Percentiles rank a stretch among this genome's conserved stretches.
These are phyloP conservation scores for Fragum fragum DNA, from an alignment of 2,888 invertebrate species.

Conservation along the genomic window DNA sequence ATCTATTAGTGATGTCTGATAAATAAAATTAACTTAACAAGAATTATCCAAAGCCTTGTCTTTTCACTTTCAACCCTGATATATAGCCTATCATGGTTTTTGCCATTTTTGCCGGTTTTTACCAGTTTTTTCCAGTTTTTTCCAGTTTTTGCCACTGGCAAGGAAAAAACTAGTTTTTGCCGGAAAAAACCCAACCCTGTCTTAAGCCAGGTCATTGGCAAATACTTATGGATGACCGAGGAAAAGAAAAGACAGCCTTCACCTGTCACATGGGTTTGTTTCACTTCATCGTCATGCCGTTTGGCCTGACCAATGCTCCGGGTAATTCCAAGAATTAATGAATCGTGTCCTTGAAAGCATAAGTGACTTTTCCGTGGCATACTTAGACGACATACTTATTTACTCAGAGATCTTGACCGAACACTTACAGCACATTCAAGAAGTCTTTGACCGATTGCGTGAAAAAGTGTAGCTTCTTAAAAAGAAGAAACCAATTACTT, in stretches of 20 bases:
- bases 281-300: conserved; percentile 49
- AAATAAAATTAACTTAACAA: too few species aligned
- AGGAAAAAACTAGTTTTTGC: too few species aligned
- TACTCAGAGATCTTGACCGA: conserved; percentile 48
- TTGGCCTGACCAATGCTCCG: conserved; percentile 49
- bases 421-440: conserved; percentile 48
- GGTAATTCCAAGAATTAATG: conserved; percentile 52
- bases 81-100: too few species aligned
- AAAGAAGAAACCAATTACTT: conserved; percentile 50
- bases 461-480: conserved; percentile 52
- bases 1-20: too few species aligned
- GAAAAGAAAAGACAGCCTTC: conserved; percentile 55
- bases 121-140: too few species aligned
- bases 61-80: too few species aligned
- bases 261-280: conserved; percentile 44
- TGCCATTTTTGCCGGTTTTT: too few species aligned
- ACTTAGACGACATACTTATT: conserved; percentile 65
- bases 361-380: conserved; percentile 46
- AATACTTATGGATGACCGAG: conserved; percentile 34
- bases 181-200: too few species aligned
- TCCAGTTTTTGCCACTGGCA: too few species aligned
- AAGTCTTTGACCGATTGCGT: conserved; percentile 49
- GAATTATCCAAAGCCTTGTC: too few species aligned
- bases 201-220: conserved; percentile 55
- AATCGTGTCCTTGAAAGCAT: conserved; percentile 47